Percentiles rank a stretch among this genome's conserved stretches.
These are phyloP conservation scores for Galeopterus variegatus DNA, from an alignment of 2,113 vertebrate species.

Conservation along the genomic window DNA sequence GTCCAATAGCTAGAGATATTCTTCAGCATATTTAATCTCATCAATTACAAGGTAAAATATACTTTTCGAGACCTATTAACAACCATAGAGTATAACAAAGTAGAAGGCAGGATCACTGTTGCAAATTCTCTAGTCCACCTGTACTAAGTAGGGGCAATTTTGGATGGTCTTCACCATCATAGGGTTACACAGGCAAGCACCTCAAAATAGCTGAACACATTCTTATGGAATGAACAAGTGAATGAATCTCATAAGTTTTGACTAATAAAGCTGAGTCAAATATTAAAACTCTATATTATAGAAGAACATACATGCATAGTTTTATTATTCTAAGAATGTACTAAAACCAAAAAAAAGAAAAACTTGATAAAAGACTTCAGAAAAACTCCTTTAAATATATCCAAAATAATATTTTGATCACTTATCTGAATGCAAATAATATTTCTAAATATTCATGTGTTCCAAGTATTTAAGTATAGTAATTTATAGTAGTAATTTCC, in stretches of 20 bases:
- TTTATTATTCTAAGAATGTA: not conserved
- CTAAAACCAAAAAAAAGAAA: not conserved
- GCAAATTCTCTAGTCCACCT: not conserved
- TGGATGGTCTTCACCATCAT: not conserved
- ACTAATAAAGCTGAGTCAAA: not conserved
- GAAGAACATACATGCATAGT: not conserved
- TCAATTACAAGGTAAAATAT: not conserved
- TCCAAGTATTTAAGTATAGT: not conserved
- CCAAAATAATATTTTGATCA: slow-evolving; percentile 36
- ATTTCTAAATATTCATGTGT: slow-evolving; percentile 27
- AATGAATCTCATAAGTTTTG: not conserved
- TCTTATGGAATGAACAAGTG: not conserved
- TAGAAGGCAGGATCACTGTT: not conserved
- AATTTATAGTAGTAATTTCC: not conserved
- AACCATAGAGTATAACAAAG: not conserved
- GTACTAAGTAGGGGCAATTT: not conserved
- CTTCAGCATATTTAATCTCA: not conserved
- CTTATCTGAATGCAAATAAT: not conserved
- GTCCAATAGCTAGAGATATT: not conserved
- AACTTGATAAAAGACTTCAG: slow-evolving; percentile 15
- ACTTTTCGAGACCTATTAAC: not conserved
- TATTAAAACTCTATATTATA: not conserved
- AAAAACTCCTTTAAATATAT: not conserved
- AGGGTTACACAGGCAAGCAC: not conserved
- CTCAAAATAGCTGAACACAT: not conserved